Percentiles rank a stretch among this genome's conserved stretches.
phyloP scores from a whole-genome alignment of 2,888 invertebrate species.

The Tetragnatha montana region DNA sequence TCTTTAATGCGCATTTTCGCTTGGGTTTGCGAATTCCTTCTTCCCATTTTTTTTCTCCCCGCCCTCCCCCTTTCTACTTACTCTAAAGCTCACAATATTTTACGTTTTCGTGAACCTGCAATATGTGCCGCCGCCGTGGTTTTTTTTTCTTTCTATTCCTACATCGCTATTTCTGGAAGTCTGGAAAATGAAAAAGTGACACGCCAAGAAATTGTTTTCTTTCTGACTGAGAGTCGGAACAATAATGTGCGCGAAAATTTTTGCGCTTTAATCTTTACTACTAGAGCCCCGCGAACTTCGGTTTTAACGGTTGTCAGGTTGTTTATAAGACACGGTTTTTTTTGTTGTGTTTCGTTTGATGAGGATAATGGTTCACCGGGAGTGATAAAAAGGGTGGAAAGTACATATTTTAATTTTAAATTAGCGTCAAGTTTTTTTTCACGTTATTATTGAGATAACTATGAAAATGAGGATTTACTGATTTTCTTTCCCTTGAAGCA shows the following conservation, averaged over 20 bases:
- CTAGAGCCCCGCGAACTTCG: conserved; percentile 1
- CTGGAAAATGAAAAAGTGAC: conserved; percentile 39
- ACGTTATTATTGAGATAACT: not conserved
- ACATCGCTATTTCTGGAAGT: conserved; percentile 26
- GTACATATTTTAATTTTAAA: not conserved
- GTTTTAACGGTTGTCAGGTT: conserved; percentile 26
- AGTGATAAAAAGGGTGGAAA: not conserved
- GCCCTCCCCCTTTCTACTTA: not conserved
- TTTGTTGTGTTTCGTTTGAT: conserved; percentile 5
- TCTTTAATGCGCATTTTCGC: conserved; percentile 68
- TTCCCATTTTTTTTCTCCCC: not conserved
- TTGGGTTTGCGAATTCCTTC: conserved; percentile 40
- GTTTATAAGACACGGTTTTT: conserved; percentile 8
- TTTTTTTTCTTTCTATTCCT: not conserved
- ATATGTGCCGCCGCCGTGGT: conserved; percentile 13
- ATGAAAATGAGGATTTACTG: not conserved
- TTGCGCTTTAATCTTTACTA: conserved; percentile 2
- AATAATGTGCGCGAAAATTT: conserved; percentile 9
- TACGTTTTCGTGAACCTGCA: conserved; percentile 63
- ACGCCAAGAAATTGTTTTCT: conserved; percentile 43
- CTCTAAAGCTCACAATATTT: conserved; percentile 65
- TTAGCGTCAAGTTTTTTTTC: not conserved
- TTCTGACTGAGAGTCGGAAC: not conserved
- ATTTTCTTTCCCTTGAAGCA: not conserved
- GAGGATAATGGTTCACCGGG: not conserved